These are phyloP conservation scores for Archilochus colubris DNA, from an alignment of 2,113 vertebrate genomes.

Conservation along the genomic window DNA sequence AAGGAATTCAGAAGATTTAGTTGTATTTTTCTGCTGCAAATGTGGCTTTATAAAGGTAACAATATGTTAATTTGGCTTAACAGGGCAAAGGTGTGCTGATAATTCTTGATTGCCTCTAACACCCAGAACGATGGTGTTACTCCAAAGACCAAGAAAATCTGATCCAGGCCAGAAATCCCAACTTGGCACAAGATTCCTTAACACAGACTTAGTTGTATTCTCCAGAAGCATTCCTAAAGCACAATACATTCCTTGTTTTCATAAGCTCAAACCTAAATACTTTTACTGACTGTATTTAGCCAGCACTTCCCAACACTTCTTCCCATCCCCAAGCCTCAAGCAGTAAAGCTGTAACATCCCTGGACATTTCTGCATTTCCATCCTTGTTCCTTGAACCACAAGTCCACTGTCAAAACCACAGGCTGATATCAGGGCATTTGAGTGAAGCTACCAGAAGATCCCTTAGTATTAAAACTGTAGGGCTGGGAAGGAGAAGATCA, in stretches of 20 bases:
- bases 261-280: not conserved
- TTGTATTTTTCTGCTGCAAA: not conserved
- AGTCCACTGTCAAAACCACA: not conserved
- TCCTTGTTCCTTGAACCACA: not conserved
- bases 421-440: not conserved
- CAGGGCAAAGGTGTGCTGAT: not conserved
- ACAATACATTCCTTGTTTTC: not conserved
- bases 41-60: not conserved
- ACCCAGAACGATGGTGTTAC: not conserved
- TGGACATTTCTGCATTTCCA: not conserved
- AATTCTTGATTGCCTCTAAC: not conserved
- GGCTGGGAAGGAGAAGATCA: not conserved
- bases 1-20: not conserved
- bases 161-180: not conserved
- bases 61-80: not conserved
- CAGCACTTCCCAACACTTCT: not conserved
- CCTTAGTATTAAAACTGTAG: not conserved
- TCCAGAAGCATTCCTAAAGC: not conserved
- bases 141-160: not conserved
- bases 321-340: not conserved
- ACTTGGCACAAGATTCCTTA: fast-evolving
- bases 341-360: not conserved
- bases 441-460: not conserved
- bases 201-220: not conserved
- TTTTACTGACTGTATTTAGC: not conserved